Evolutionary conservation across 2,888 invertebrate genomes (phyloP), one percentile per base, ranked within the genome.

Genomic region (Criorhina ranunculi): DNA sequence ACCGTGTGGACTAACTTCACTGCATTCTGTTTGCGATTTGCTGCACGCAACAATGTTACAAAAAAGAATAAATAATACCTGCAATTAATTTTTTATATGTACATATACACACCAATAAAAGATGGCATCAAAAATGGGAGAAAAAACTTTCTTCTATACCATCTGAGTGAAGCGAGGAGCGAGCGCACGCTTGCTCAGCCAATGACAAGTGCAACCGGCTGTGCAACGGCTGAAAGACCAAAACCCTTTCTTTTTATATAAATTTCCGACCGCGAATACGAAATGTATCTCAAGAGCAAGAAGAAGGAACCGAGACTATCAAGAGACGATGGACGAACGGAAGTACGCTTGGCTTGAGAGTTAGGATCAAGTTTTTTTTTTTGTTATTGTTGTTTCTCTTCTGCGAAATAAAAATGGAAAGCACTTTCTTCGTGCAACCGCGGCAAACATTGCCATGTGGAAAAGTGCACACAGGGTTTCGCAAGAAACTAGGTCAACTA

Each of bases 381-480:
- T 46, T 59, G 53, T 44, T 53, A 9, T 59, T 72, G 37, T 46
- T 17, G 24, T 53, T 57, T 49, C 17, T 60, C 33, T 73, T 80
- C 70, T 55, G 62, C 67, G 49, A 78, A 79, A 78, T 86, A 82
- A 88, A 90, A 90, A 90, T 89, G 90, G 89, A 90, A 90, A 90
- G 90, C 90, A 90, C 90, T 90, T 90, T 90, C 90, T 90, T 90
- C 88, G 88, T 88, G 89, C 24, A 24, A 87, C 88, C 87, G 88
- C 88, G 88, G 87, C 89, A 40, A n/a, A 59, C 88, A 88, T 46
- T 46, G 87, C 87, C 88, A 89, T 89, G 76, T 83, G 49, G 79
- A 79, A 79, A 77, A 62, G 60, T 60, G 55, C 75, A 67, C 33
- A 72, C 33, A 79, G 85, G 79, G 73, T 79, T 80, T 80, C 66